These are phyloP conservation scores for Drosophila sturtevanti DNA, from an alignment of 1,140 invertebrate genomes.

Conservation along the genomic window DNA sequence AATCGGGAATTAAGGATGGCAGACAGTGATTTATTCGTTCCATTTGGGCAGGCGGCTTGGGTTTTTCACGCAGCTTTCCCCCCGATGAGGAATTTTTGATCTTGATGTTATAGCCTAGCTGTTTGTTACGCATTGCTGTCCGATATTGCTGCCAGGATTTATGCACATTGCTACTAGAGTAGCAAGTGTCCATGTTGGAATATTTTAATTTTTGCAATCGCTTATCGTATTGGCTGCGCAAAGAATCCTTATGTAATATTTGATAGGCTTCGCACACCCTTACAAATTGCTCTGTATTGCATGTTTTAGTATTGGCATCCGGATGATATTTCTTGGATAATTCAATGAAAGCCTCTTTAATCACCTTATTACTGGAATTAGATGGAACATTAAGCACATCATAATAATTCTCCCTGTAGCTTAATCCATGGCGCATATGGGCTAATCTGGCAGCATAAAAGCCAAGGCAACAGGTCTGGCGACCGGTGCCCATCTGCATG, in stretches of 20 bases:
- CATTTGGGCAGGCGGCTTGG: background rate
- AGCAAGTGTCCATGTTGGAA: background rate
- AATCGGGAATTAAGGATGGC: background rate
- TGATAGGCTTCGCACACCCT: slow-evolving; percentile 60
- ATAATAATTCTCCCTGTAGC: slow-evolving; percentile 39
- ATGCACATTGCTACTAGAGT: slow-evolving; percentile 15
- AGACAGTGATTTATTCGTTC: background rate
- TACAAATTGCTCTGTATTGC: slow-evolving; percentile 46
- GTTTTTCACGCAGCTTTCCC: background rate
- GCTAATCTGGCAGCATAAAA: slow-evolving; percentile 16
- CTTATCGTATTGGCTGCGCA: slow-evolving; percentile 28
- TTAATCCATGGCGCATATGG: background rate
- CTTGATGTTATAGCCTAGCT: slow-evolving; percentile 21
- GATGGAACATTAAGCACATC: slow-evolving; percentile 53
- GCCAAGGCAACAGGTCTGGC: slow-evolving; percentile 28
- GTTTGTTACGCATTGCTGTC: slow-evolving; percentile 36
- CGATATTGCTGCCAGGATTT: slow-evolving; percentile 45
- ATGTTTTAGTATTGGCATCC: slow-evolving; percentile 21
- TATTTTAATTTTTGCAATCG: slow-evolving; percentile 1
- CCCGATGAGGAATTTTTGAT: background rate
- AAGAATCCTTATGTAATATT: slow-evolving; percentile 26
- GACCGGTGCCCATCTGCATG: slow-evolving; percentile 5
- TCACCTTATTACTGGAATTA: slow-evolving; percentile 40
- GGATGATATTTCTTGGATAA: slow-evolving; percentile 66
- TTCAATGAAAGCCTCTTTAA: slow-evolving; percentile 52